Conservation (phyloP, 2,797 vertebrate genomes). For the Momotus momota region DNA sequence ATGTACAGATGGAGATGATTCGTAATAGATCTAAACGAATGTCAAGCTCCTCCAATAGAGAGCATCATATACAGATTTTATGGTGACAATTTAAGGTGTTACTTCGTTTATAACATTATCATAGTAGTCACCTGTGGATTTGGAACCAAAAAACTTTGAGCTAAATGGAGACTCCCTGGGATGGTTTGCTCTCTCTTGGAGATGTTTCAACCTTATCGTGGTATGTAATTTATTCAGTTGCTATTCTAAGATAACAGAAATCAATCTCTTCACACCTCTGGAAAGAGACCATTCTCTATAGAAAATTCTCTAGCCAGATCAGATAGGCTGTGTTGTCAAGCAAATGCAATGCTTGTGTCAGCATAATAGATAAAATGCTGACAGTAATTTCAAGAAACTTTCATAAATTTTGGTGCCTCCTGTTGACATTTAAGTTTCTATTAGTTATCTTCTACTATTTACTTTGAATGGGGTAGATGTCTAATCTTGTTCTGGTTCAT, state of each 20-base stretch:
- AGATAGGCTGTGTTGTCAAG: background rate
- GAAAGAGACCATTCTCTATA: background rate
- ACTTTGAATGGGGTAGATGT: background rate
- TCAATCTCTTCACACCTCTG: background rate
- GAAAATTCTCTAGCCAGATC: background rate
- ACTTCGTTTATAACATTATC: background rate
- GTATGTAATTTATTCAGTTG: background rate
- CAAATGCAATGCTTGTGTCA: background rate
- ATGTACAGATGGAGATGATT: background rate
- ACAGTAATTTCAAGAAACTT: background rate
- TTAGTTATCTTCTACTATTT: background rate
- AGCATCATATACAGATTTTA: background rate
- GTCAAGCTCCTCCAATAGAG: background rate
- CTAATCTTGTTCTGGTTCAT: background rate
- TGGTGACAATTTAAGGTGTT: background rate
- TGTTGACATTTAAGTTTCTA: background rate
- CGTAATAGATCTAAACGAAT: background rate
- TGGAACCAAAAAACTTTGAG: background rate
- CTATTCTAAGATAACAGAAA: background rate
- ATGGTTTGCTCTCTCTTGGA: background rate
- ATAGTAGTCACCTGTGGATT: background rate
- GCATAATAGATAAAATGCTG: background rate
- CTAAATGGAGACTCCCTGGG: background rate
- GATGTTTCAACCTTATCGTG: background rate
- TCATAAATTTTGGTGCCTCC: background rate